Conservation (phyloP, 2,797 vertebrate genomes). For the Percopsis omiscomaycus region DNA sequence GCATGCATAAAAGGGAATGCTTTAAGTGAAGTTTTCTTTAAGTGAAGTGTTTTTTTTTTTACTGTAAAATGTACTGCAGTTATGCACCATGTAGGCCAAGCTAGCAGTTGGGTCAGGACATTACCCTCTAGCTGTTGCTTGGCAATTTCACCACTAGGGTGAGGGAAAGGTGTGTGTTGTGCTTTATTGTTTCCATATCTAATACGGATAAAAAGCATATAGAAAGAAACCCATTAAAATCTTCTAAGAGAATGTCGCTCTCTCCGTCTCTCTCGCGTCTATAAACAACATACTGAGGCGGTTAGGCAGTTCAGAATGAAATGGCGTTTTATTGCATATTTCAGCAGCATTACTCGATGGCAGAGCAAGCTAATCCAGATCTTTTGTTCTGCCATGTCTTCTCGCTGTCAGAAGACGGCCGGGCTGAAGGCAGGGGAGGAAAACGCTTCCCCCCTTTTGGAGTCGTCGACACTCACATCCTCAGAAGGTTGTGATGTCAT, state of each 20-base stretch:
- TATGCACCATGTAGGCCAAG: conserved; percentile 6
- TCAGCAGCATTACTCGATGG: conserved; percentile 37
- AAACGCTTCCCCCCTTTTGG: conserved; percentile 62
- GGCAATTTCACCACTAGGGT: conserved; percentile 45
- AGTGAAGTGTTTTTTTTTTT: conserved; percentile 28
- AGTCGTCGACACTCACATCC: conserved; percentile 65
- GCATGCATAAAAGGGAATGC: conserved; percentile 34
- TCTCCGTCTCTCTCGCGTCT: background rate
- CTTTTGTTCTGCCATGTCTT: conserved; percentile 49
- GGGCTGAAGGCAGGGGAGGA: conserved; percentile 48
- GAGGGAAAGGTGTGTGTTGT: conserved; percentile 45
- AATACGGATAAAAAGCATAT: conserved; percentile 53
- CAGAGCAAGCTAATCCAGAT: conserved; percentile 32
- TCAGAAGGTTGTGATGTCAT: conserved; percentile 77
- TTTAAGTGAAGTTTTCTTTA: conserved; percentile 44
- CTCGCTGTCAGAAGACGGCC: conserved; percentile 53
- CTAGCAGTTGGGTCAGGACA: conserved; percentile 29
- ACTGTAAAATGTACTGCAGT: conserved; percentile 26
- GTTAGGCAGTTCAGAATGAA: conserved; percentile 40
- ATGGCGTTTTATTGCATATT: conserved; percentile 47
- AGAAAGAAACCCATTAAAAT: conserved; percentile 32
- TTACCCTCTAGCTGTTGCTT: conserved; percentile 49
- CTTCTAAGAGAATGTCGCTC: conserved; percentile 24
- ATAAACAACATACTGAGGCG: conserved; percentile 31
- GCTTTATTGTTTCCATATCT: conserved; percentile 51